phyloP scores from a whole-genome alignment of 2,888 invertebrate genomes.

The Pocota personata region DNA sequence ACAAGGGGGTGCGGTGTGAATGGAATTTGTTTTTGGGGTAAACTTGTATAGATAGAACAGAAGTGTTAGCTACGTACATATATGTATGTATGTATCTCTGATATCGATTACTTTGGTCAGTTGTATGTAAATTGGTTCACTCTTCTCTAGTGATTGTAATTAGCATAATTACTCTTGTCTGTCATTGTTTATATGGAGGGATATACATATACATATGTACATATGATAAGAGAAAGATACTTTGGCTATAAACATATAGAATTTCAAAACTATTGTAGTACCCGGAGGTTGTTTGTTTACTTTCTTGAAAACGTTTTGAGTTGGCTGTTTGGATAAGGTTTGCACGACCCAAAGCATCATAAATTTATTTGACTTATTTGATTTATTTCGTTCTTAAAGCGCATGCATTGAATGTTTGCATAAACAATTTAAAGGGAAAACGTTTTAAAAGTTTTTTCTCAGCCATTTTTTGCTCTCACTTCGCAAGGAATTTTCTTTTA shows the following conservation, averaged over 20 bases:
- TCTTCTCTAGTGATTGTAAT: background rate
- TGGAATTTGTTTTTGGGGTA: background rate
- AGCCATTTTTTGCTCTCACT: no score
- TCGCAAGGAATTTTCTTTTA: no score
- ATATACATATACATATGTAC: no score
- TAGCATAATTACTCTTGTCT: conserved; percentile 4
- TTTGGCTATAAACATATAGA: background rate
- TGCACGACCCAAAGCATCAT: no score
- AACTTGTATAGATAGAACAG: background rate
- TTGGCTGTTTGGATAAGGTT: background rate
- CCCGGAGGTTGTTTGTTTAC: background rate
- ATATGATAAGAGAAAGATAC: background rate
- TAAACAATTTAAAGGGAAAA: no score
- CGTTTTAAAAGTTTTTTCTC: no score
- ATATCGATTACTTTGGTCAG: conserved; percentile 15
- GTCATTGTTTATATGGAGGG: background rate
- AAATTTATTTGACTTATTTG: no score
- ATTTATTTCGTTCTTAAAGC: no score
- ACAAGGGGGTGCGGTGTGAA: background rate
- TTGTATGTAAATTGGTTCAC: background rate
- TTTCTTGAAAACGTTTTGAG: background rate
- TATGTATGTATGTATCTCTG: no score
- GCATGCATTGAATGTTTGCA: no score
- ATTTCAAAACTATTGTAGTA: background rate
- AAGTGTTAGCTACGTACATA: background rate